Evolutionary conservation across 2,888 invertebrate genomes (phyloP).

Genomic region (Nematopogon swammerdamellus): DNA sequence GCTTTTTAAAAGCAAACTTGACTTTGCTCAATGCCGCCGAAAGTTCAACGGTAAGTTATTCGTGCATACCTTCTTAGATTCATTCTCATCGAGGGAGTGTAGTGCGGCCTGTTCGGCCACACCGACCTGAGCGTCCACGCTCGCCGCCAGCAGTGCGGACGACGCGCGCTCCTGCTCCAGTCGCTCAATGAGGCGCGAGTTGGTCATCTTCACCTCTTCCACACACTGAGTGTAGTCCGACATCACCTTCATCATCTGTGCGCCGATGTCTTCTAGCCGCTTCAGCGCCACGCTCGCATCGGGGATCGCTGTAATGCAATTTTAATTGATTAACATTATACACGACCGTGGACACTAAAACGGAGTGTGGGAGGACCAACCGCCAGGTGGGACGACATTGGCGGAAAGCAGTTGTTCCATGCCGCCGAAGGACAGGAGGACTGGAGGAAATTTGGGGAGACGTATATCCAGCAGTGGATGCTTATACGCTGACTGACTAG

Average conservation of each 20-base stretch:
- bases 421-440: too few relatives aligned
- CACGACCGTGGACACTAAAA: too few relatives aligned
- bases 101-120: constrained; percentile 41
- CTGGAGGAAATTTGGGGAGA: too few relatives aligned
- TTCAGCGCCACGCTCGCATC: constrained; percentile 52
- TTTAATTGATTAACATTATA: neutral
- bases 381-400: too few relatives aligned
- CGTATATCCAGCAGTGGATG: too few relatives aligned
- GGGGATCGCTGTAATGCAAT: constrained; percentile 19
- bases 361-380: too few relatives aligned
- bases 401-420: too few relatives aligned
- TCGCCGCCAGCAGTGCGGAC: constrained; percentile 60
- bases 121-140: constrained; percentile 63
- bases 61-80: constrained; percentile 67
- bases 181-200: constrained; percentile 62
- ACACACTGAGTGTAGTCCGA: constrained; percentile 69
- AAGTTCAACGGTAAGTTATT: too few relatives aligned
- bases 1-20: too few relatives aligned
- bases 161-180: constrained; percentile 64
- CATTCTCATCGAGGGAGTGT: constrained; percentile 55
- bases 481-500: too few relatives aligned
- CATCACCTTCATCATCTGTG: constrained; percentile 63
- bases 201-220: constrained; percentile 68
- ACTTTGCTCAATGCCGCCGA: too few relatives aligned
- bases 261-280: constrained; percentile 67